Conservation (phyloP, 1,140 invertebrate genomes). For the Pemphigus obesinymphae region DNA sequence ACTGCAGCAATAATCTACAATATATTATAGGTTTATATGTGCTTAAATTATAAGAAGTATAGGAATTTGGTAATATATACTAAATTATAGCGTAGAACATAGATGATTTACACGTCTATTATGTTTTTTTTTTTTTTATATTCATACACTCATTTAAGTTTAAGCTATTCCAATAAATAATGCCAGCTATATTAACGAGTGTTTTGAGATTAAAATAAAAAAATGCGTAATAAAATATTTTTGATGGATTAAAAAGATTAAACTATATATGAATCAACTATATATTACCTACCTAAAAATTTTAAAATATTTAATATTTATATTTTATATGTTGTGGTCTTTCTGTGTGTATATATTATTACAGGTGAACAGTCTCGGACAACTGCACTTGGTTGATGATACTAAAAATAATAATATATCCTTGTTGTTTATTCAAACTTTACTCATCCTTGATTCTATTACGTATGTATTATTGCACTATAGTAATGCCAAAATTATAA, state of each 20-base stretch:
- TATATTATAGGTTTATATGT: too few relatives aligned
- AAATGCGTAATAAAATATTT: neutral
- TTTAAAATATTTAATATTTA: neutral
- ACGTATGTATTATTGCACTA: too few relatives aligned
- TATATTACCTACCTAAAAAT: too few relatives aligned
- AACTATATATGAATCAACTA: too few relatives aligned
- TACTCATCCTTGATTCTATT: neutral
- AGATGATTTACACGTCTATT: too few relatives aligned
- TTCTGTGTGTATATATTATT: neutral
- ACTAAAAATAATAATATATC: neutral
- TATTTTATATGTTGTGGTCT: neutral
- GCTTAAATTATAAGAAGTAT: neutral
- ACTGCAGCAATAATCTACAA: too few relatives aligned
- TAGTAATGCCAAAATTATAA: too few relatives aligned
- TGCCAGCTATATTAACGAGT: too few relatives aligned
- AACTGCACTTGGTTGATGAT: neutral
- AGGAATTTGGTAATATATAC: neutral
- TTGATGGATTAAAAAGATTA: neutral
- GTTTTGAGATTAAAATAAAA: constrained; percentile 1
- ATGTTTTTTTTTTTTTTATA: neutral
- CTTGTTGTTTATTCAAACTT: neutral
- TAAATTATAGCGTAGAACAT: neutral
- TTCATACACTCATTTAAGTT: neutral
- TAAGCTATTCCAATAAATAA: neutral
- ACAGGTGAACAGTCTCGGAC: neutral